Percentiles rank a stretch among this genome's conserved stretches.
These are phyloP conservation scores for Crocodylus rhombifer DNA, from an alignment of 2,797 vertebrate species.

Conservation along the genomic window DNA sequence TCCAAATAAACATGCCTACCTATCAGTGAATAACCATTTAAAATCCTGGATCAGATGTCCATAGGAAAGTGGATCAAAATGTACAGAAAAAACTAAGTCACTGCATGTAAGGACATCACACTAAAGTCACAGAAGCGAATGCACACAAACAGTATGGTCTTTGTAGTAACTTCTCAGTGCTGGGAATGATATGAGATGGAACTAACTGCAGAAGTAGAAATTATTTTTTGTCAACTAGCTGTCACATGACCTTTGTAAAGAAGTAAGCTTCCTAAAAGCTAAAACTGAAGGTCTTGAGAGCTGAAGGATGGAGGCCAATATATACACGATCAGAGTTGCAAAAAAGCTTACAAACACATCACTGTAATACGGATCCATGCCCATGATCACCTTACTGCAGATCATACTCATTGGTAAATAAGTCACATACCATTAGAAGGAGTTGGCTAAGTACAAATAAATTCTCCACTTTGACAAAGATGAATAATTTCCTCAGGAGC, in stretches of 20 bases:
- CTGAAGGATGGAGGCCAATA: background rate
- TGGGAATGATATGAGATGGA: background rate
- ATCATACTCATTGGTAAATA: background rate
- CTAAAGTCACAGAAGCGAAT: background rate
- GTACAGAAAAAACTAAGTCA: background rate
- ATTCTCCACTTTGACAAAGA: background rate
- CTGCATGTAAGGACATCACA: background rate
- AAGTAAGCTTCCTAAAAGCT: background rate
- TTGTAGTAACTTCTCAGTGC: background rate
- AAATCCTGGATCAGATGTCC: no score
- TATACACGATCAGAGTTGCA: background rate
- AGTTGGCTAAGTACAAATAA: background rate
- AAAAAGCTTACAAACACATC: background rate
- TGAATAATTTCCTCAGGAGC: background rate
- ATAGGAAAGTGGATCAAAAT: background rate
- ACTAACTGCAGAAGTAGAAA: background rate
- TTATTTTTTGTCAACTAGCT: background rate
- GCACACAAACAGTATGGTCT: fast-evolving
- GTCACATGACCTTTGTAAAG: background rate
- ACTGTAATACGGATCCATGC: background rate
- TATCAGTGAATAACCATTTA: background rate
- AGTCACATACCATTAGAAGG: background rate
- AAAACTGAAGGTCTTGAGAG: background rate
- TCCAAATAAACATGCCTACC: background rate
- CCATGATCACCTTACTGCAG: background rate